These are phyloP conservation scores for Ips nitidus DNA, from an alignment of 1,140 invertebrate species.

Conservation along the genomic window DNA sequence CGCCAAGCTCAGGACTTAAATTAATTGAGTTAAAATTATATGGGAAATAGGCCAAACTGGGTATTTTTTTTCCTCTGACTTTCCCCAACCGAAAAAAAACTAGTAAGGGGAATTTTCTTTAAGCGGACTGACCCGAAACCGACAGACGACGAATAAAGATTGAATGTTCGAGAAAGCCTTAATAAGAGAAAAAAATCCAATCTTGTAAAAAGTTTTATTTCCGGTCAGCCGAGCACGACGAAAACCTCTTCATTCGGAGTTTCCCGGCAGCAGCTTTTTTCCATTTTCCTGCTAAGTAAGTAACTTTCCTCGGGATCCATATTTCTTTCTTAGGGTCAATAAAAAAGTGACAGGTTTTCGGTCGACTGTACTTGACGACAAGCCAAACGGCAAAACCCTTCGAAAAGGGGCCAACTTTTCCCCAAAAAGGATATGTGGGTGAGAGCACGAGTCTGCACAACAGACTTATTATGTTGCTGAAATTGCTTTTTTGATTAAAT, in stretches of 20 bases:
- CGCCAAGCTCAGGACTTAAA: slow-evolving; percentile 33
- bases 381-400: slow-evolving; percentile 40
- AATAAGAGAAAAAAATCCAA: slow-evolving; percentile 30
- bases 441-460: background rate
- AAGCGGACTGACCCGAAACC: background rate
- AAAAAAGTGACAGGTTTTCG: slow-evolving; percentile 34
- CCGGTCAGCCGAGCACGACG: slow-evolving; percentile 32
- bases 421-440: slow-evolving; percentile 6
- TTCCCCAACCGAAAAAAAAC: background rate
- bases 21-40: slow-evolving; percentile 39
- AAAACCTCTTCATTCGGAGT: slow-evolving; percentile 35
- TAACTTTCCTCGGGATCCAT: slow-evolving; percentile 33
- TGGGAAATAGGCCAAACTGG: background rate
- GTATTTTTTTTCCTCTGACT: background rate
- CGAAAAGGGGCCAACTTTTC: slow-evolving; percentile 34
- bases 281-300: slow-evolving; percentile 35
- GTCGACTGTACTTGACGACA: slow-evolving; percentile 37
- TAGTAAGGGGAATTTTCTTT: background rate
- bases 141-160: slow-evolving; percentile 19
- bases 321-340: slow-evolving; percentile 38
- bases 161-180: slow-evolving; percentile 17
- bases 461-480: slow-evolving; percentile 17
- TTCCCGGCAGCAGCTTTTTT: slow-evolving; percentile 18
- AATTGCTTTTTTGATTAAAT: slow-evolving; percentile 29
- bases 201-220: slow-evolving; percentile 37